Base-by-base conservation (phyloP, 2,797 vertebrate genomes). In the Furcifer pardalis region DNA sequence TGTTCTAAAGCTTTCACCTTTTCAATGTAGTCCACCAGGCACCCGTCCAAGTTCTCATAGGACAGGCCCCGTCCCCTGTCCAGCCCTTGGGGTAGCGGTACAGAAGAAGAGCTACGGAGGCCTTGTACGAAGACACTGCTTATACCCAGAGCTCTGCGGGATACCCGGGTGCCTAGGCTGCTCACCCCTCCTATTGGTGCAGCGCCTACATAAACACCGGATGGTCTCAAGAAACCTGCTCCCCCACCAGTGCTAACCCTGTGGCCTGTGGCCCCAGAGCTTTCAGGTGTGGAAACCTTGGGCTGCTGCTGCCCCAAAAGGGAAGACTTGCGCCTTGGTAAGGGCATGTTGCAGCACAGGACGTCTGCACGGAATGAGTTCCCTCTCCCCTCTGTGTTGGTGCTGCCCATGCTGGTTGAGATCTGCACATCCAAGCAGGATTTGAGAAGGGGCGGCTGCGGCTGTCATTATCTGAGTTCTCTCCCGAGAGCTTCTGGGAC, bases 121-220 rank as follows among this genome's bases (percentile, higher is more conserved):
- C 97, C 97, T 90, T 98, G 98, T 69, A 99, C 94, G 94, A 98
- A 99, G 86, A 99, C 96, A 21, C 97, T 98, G 96, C 98, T 99
- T 93, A 99, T 98, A 86, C 98, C 97, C 92, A 99, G 94, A 69
- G 97, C 98, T 30, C 98, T 95, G 82, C 98, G 97, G 81, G 97
- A 98, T 87, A 99, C 97, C 0, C 97, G 96, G 1, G 97, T 96
- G 56, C 97, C 97, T 89, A 98, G 93, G 71, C 96, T 94, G 84
- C 96, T 95, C 71, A 95, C 84, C 0, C 92, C 91, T 8, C 94
- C 94, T 1, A 93, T 93, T 79, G 96, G 96, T 0, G 89, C 92
- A 19, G 88, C 93, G 73, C 96, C 96, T 88, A 97, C 95, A 4
- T 96, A 97, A 88, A 96, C 96, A 1, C 96, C 96, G 1, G 95